Conservation (phyloP, 2,888 invertebrate species). For the Acrobasis suavella region DNA sequence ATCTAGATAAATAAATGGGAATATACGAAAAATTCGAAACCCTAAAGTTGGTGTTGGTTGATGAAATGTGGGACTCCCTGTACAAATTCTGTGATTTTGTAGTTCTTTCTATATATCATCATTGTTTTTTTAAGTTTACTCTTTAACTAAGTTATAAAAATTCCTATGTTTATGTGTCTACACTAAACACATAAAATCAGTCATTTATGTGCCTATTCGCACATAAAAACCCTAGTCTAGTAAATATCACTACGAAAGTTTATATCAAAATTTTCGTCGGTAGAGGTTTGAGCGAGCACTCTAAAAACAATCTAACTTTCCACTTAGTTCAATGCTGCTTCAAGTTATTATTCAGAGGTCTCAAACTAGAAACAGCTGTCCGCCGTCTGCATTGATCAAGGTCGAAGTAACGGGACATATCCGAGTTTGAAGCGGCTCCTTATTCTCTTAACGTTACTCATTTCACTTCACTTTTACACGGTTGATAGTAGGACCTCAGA, state of each 20-base stretch:
- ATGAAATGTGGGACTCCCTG: no score
- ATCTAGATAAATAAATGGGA: no score
- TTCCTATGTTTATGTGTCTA: no score
- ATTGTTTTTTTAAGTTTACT: no score
- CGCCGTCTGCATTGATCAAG: constrained; percentile 20
- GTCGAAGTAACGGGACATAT: constrained; percentile 21
- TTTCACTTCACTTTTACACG: background rate
- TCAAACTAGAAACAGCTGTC: constrained; percentile 19
- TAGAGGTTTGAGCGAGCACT: constrained; percentile 13
- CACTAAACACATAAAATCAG: no score
- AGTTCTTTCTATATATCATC: no score
- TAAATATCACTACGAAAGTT: constrained; percentile 2
- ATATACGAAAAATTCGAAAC: no score
- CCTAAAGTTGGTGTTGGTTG: no score
- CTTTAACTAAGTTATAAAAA: no score
- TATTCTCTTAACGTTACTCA: background rate
- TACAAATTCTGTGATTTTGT: no score
- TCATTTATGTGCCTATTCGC: background rate
- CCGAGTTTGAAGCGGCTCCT: background rate
- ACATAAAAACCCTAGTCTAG: background rate
- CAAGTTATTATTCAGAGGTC: constrained; percentile 19
- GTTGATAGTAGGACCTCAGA: no score
- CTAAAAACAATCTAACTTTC: constrained; percentile 21
- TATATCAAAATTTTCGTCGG: constrained; percentile 15
- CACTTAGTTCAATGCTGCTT: constrained; percentile 17